A percentile compares a stretch with the other conserved stretches of the same genome.
Conservation (phyloP, 2,888 invertebrate genomes). For the Trichogramma dendrolimi region DNA sequence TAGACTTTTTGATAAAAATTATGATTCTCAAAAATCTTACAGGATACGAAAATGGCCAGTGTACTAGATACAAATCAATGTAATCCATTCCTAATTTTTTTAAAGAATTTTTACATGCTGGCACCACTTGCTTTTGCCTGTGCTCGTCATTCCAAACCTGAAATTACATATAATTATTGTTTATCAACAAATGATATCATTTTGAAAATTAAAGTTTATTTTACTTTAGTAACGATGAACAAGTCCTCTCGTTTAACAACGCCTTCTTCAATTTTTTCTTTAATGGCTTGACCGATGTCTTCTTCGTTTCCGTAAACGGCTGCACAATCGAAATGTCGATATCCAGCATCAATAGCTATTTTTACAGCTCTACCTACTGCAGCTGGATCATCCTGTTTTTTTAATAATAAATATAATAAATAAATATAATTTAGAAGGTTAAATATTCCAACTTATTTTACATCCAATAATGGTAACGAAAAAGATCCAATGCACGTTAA, state of each 20-base stretch:
- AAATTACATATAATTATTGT: slow-evolving; percentile 3
- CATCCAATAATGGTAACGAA: not conserved
- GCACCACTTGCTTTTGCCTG: slow-evolving; percentile 46
- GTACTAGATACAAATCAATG: slow-evolving; percentile 81
- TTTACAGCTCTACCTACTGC: slow-evolving; percentile 55
- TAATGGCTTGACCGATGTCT: slow-evolving; percentile 51
- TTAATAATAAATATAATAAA: not conserved
- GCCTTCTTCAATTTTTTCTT: slow-evolving; percentile 49
- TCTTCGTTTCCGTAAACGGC: slow-evolving; percentile 50
- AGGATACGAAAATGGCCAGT: slow-evolving; percentile 77
- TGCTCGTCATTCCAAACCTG: slow-evolving; percentile 62
- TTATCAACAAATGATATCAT: not conserved
- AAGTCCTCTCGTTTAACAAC: slow-evolving; percentile 51
- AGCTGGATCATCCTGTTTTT: slow-evolving; percentile 48
- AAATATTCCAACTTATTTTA: not conserved
- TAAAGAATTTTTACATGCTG: slow-evolving; percentile 36
- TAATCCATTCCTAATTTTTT: slow-evolving; percentile 60
- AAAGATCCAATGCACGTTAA: not conserved
- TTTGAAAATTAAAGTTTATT: not conserved
- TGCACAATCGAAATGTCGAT: slow-evolving; percentile 63
- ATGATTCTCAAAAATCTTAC: slow-evolving; percentile 25
- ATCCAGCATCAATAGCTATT: slow-evolving; percentile 61
- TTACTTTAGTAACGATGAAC: slow-evolving; percentile 50
- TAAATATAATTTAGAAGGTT: not conserved
- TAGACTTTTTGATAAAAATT: not conserved